Conservation (phyloP, 2,113 vertebrate genomes). For the Embiotoca jacksoni region DNA sequence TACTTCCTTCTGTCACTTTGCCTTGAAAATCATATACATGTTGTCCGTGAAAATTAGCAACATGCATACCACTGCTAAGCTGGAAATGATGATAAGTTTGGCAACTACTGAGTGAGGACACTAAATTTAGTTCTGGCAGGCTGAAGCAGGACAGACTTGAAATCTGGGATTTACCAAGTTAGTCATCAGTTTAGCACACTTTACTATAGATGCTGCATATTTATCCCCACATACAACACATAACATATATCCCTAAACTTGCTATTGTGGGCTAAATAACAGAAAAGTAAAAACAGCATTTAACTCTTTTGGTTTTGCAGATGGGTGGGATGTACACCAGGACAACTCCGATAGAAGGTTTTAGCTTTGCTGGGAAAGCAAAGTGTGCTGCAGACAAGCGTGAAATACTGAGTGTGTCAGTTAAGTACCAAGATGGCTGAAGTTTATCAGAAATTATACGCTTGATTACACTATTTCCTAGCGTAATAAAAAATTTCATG, state of each 20-base stretch:
- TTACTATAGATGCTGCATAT: conserved; percentile 34
- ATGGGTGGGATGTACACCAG: background rate
- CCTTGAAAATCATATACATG: background rate
- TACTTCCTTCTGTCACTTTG: background rate
- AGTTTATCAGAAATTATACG: background rate
- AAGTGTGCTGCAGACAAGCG: background rate
- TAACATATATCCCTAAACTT: background rate
- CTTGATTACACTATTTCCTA: background rate
- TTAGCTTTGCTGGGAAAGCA: conserved; percentile 2
- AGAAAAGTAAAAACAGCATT: too few relatives aligned
- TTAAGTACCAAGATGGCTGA: too few relatives aligned
- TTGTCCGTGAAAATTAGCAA: background rate
- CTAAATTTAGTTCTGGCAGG: conserved; percentile 65
- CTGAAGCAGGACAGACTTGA: conserved; percentile 43
- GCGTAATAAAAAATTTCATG: background rate
- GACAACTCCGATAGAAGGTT: background rate
- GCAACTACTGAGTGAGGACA: conserved; percentile 25
- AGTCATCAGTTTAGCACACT: conserved; percentile 33
- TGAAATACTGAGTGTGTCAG: background rate
- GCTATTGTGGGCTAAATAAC: background rate
- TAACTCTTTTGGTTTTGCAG: too few relatives aligned
- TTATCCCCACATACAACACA: background rate
- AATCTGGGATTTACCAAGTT: conserved; percentile 48
- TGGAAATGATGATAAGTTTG: conserved; percentile 40
- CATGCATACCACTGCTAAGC: background rate